Conservation (phyloP, 2,113 vertebrate genomes). For the Calcarius ornatus region DNA sequence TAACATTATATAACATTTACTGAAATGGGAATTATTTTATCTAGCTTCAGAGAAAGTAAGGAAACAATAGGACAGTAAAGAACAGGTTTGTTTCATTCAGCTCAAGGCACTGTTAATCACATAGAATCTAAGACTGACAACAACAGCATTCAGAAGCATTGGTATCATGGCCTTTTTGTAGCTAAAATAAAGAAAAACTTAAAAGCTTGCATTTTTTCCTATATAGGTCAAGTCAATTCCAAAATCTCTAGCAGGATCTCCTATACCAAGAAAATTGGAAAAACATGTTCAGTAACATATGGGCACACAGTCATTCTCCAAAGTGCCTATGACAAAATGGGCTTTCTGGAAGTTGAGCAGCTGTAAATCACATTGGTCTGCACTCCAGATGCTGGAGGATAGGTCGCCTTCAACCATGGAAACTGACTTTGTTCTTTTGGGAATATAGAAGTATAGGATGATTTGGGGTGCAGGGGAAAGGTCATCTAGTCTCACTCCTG, state of each 20-base stretch:
- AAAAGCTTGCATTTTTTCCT: background rate
- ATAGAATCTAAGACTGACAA: background rate
- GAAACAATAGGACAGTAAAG: background rate
- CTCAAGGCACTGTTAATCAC: background rate
- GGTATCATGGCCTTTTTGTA: background rate
- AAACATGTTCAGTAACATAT: background rate
- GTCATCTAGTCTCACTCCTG: background rate
- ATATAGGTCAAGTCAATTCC: background rate
- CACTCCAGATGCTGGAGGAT: background rate
- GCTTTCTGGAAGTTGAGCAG: background rate
- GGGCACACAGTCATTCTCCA: background rate
- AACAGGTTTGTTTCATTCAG: background rate
- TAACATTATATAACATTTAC: background rate
- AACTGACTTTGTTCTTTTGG: background rate
- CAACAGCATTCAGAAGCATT: background rate
- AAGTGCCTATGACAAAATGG: background rate
- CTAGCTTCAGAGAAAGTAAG: background rate
- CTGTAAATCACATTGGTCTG: background rate
- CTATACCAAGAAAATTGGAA: background rate
- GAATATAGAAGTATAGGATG: background rate
- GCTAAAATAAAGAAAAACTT: background rate
- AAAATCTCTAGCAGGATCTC: background rate
- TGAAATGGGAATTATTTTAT: background rate
- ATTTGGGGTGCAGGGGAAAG: background rate
- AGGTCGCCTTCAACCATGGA: background rate